Percentiles rank a stretch among this genome's conserved stretches.
Evolutionary conservation across 1,140 invertebrate species (phyloP).

Genomic region (Hylaeus anthracinus): DNA sequence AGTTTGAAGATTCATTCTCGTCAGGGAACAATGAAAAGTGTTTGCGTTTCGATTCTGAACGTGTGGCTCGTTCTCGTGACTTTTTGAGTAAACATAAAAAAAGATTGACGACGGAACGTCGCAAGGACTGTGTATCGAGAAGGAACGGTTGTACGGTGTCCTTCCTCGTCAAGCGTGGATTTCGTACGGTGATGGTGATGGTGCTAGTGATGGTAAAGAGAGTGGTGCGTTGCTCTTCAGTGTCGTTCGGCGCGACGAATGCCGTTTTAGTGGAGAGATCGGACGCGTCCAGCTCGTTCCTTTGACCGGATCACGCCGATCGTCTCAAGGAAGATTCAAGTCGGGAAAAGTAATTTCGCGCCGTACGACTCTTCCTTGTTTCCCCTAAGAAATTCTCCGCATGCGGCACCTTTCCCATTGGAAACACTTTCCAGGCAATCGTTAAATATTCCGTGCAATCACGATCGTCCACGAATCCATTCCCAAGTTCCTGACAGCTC

Average conservation of each 20-base stretch:
- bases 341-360: background rate
- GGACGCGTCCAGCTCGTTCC: background rate
- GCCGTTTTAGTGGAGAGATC: background rate
- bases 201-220: conserved; percentile 2
- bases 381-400: background rate
- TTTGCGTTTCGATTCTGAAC: background rate
- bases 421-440: background rate
- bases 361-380: background rate
- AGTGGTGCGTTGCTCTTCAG: background rate
- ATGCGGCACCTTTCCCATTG: background rate
- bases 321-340: background rate
- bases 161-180: background rate
- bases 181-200: background rate
- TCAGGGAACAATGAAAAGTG: background rate
- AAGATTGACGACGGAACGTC: background rate
- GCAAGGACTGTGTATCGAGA: background rate
- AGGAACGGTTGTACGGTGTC: background rate
- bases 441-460: background rate
- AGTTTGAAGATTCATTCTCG: background rate
- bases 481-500: background rate
- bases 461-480: background rate
- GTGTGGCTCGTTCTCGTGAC: background rate
- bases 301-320: background rate
- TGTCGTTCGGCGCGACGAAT: background rate
- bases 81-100: background rate